phyloP scores from a whole-genome alignment of 2,888 invertebrate genomes.

The Sipha maydis region DNA sequence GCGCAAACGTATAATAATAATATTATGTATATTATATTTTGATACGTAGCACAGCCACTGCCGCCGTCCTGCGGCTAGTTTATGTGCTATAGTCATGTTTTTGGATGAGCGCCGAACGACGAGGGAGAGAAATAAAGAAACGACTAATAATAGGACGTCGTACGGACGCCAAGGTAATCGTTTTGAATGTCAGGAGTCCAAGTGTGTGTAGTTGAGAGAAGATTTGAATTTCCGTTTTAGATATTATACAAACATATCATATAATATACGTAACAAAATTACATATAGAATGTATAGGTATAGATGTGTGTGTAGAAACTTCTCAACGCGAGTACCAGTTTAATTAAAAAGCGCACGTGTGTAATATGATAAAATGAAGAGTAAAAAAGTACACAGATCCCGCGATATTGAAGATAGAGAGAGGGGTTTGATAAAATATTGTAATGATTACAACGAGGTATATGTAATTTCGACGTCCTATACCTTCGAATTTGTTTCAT shows the following conservation, averaged over 20 bases:
- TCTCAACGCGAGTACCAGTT: not conserved
- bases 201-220: not conserved
- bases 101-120: not conserved
- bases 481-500: constrained; percentile 3
- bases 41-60: not conserved
- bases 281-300: not conserved
- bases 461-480: not conserved
- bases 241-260: not conserved
- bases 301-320: not conserved
- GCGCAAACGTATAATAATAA: not conserved
- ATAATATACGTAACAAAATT: not conserved
- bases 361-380: too few relatives aligned
- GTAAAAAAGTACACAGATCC: too few relatives aligned
- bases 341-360: not conserved
- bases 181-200: not conserved
- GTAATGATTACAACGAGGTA: too few relatives aligned
- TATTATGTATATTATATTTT: not conserved
- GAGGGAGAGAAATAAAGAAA: not conserved
- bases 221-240: constrained; percentile 15
- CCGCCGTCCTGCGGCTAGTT: not conserved
- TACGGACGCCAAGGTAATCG: not conserved
- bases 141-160: not conserved
- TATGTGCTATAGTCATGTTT: not conserved
- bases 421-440: too few relatives aligned
- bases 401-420: not conserved